Evolutionary conservation across 2,888 invertebrate species (phyloP).

Genomic region (Clepsis dumicolana): DNA sequence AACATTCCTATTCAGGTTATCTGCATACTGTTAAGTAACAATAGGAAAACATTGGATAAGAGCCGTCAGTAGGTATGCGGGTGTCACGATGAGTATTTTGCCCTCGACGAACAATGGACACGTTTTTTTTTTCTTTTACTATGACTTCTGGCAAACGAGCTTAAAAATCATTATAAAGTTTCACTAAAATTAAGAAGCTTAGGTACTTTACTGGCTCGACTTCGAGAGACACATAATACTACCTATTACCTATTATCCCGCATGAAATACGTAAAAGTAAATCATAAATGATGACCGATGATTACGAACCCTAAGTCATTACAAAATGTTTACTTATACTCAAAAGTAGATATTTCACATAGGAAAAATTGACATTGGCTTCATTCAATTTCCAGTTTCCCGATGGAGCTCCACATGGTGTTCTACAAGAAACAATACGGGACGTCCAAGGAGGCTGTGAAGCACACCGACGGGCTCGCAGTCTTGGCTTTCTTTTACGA

Average conservation of each 20-base stretch:
- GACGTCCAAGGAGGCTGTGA: conserved; percentile 86
- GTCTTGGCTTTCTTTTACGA: conserved; percentile 93
- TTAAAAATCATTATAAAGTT: no score
- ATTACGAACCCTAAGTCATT: no score
- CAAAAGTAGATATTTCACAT: no score
- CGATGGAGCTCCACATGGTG: conserved; percentile 93
- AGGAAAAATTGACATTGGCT: not conserved
- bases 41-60: conserved; percentile 11
- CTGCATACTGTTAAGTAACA: conserved; percentile 25
- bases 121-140: not conserved
- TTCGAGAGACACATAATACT: no score
- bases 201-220: no score
- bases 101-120: not conserved
- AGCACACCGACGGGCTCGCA: conserved; percentile 90
- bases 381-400: conserved; percentile 81
- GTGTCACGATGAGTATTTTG: not conserved
- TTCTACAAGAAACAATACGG: conserved; percentile 90
- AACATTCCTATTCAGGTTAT: conserved; percentile 24
- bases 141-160: not conserved
- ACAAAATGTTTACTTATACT: no score
- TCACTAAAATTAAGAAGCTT: no score
- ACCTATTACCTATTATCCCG: no score
- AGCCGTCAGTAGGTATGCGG: not conserved
- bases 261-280: no score
- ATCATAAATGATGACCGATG: no score